Conservation (phyloP, 2,888 invertebrate species). For the Scelioninae gen. 1 region DNA sequence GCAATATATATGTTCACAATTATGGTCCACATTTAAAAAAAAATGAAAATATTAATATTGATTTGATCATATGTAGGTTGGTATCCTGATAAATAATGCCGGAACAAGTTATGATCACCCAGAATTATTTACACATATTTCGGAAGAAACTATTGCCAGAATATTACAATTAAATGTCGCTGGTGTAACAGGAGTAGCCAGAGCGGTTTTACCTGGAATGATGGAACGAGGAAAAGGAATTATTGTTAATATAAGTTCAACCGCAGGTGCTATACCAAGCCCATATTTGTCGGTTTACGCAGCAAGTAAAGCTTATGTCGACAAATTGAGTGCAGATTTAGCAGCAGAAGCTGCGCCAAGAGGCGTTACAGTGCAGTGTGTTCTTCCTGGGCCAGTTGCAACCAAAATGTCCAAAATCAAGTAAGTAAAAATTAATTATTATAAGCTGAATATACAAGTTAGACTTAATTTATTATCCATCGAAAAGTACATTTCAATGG, state of each 20-base stretch:
- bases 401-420: slow-evolving; percentile 95
- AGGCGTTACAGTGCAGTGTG: slow-evolving; percentile 91
- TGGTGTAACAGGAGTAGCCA: slow-evolving; percentile 86
- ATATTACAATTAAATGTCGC: slow-evolving; percentile 85
- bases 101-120: slow-evolving; percentile 88
- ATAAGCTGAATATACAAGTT: no score
- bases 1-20: no score
- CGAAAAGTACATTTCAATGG: no score
- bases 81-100: slow-evolving; percentile 87
- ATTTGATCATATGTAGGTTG: slow-evolving; percentile 75
- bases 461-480: no score
- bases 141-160: slow-evolving; percentile 80
- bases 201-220: slow-evolving; percentile 92
- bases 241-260: slow-evolving; percentile 95
- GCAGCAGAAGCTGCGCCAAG: slow-evolving; percentile 89
- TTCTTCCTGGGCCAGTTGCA: slow-evolving; percentile 94
- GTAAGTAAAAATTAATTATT: slow-evolving; percentile 71
- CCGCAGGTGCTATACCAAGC: slow-evolving; percentile 91
- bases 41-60: neutral
- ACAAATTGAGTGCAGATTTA: slow-evolving; percentile 91
- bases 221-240: slow-evolving; percentile 91
- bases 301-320: slow-evolving; percentile 94
- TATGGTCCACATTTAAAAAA: neutral
- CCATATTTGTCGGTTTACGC: slow-evolving; percentile 94
- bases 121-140: slow-evolving; percentile 84